Conservation (phyloP, 2,888 invertebrate genomes). For the Seira musarum region DNA sequence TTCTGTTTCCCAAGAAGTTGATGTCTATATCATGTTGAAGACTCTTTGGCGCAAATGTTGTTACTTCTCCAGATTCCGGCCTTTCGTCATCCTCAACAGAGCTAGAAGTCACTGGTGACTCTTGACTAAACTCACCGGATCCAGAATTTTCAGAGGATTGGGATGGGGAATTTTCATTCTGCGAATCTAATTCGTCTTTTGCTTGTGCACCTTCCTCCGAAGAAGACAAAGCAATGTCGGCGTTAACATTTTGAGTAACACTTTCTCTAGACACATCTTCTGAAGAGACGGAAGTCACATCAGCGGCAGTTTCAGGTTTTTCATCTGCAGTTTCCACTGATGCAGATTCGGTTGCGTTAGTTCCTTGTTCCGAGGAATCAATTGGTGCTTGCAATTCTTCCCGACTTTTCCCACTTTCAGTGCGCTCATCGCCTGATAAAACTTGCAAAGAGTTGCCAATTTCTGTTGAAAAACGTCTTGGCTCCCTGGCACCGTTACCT, state of each 20-base stretch:
- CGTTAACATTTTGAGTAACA: constrained; percentile 16
- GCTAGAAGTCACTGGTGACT: constrained; percentile 28
- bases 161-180: constrained; percentile 26
- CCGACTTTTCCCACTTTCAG: constrained; percentile 25
- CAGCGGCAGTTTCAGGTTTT: constrained; percentile 36
- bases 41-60: constrained; percentile 52
- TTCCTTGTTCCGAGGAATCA: neutral
- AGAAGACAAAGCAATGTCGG: too few species aligned
- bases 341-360: constrained; percentile 48
- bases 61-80: constrained; percentile 40
- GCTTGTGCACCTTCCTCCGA: neutral
- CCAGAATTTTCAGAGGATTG: constrained; percentile 25
- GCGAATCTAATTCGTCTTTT: constrained; percentile 14
- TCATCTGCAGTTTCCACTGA: constrained; percentile 50
- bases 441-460: constrained; percentile 3
- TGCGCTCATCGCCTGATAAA: neutral
- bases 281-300: constrained; percentile 28
- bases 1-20: constrained; percentile 55
- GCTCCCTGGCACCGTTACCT: constrained; percentile 7
- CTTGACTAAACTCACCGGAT: constrained; percentile 37
- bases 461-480: constrained; percentile 36
- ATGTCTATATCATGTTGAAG: constrained; percentile 63
- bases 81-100: constrained; percentile 11
- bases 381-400: constrained; percentile 1
- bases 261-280: constrained; percentile 2